These are phyloP conservation scores for Pseudorhiza aurosa DNA, from an alignment of 30 jellyfish, hydroid and myxozoan species.

Conservation along the genomic window DNA sequence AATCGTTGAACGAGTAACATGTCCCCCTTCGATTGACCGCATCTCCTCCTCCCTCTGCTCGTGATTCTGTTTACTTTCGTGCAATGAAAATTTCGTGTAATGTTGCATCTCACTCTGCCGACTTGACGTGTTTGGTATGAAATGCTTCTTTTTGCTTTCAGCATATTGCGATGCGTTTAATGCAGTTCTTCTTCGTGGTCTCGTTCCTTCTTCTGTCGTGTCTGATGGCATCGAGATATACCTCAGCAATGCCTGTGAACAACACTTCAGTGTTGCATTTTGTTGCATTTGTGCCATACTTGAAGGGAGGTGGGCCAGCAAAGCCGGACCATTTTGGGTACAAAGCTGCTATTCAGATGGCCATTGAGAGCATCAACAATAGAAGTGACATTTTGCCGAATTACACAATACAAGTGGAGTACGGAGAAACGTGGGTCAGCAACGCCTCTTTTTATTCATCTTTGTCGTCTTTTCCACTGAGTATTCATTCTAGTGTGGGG, in stretches of 20 bases:
- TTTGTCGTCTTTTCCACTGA: no score
- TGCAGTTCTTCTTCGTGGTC: background rate
- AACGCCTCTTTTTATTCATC: background rate
- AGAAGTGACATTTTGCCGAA: conserved; percentile 53
- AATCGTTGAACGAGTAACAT: no score
- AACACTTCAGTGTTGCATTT: conserved; percentile 20
- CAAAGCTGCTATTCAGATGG: conserved; percentile 69
- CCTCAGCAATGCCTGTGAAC: conserved; percentile 2
- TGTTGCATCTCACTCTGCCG: no score
- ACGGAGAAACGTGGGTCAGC: conserved; percentile 76
- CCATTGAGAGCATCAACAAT: conserved; percentile 67
- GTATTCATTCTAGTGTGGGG: no score
- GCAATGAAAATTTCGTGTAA: no score
- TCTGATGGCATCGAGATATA: background rate
- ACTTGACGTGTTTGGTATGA: no score
- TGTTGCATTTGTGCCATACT: conserved; percentile 72
- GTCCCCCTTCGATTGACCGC: no score
- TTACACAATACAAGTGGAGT: conserved; percentile 41
- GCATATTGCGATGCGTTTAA: no score
- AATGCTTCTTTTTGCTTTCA: no score
- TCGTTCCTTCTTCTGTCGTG: background rate
- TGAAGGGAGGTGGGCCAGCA: background rate
- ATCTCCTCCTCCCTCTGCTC: no score
- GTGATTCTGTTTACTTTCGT: no score
- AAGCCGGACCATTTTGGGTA: conserved; percentile 66